Percentiles rank a stretch among this genome's conserved stretches.
phyloP scores from a whole-genome alignment of 2,113 vertebrate genomes.

The Erpornis zantholeuca region DNA sequence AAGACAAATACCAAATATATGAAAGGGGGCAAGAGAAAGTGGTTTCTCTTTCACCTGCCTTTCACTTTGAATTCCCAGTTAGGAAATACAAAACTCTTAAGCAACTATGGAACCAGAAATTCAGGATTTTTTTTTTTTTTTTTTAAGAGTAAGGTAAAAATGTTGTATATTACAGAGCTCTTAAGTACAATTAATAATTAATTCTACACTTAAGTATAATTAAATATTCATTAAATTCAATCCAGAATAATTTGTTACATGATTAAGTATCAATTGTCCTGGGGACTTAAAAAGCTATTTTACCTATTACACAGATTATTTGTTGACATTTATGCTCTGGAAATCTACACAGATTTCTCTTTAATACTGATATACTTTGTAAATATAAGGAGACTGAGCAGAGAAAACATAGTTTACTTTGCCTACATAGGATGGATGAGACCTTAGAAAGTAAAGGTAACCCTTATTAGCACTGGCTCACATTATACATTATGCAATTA shows the following conservation, averaged over 20 bases:
- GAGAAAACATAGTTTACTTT: not conserved
- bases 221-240: not conserved
- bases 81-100: not conserved
- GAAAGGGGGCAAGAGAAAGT: not conserved
- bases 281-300: not conserved
- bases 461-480: not conserved
- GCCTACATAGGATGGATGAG: not conserved
- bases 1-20: not conserved
- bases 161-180: rapidly evolving
- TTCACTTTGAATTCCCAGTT: not conserved
- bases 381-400: not conserved
- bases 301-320: not conserved
- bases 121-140: no score
- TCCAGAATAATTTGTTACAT: not conserved
- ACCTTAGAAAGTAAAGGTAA: not conserved
- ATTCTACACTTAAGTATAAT: not conserved
- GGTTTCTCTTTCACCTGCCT: not conserved
- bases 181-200: not conserved
- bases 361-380: not conserved
- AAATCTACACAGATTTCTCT: not conserved
- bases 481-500: not conserved
- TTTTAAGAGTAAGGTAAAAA: not conserved
- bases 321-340: not conserved
- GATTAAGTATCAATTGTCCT: not conserved
- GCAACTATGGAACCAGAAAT: not conserved